Percentiles rank a stretch among this genome's conserved stretches.
phyloP scores from a whole-genome alignment of 2,113 vertebrate genomes.

The Atlantisia rogersi region DNA sequence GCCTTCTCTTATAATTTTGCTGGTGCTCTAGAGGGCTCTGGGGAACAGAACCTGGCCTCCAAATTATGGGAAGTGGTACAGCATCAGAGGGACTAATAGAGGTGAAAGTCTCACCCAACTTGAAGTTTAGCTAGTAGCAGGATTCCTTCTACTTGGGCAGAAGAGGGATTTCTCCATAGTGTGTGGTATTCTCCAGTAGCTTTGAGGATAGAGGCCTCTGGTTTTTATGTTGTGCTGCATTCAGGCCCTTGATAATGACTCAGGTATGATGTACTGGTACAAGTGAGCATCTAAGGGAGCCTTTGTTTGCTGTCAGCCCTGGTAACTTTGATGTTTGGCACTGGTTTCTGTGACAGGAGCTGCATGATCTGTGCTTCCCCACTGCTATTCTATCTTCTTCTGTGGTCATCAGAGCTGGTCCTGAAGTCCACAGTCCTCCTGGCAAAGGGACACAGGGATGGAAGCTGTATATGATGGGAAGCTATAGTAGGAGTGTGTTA shows the following conservation, averaged over 20 bases:
- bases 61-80: background rate
- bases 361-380: rapidly evolving
- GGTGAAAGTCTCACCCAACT: background rate
- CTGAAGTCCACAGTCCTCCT: background rate
- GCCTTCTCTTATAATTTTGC: background rate
- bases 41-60: background rate
- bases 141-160: background rate
- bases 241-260: background rate
- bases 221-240: background rate
- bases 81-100: background rate
- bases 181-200: background rate
- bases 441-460: background rate
- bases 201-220: background rate
- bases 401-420: background rate
- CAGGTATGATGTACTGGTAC: background rate
- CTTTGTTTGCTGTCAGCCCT: background rate
- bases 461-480: background rate
- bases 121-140: background rate
- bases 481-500: background rate
- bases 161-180: background rate
- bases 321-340: background rate
- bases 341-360: background rate
- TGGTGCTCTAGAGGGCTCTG: background rate
- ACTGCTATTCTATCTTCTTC: background rate
- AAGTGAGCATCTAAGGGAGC: background rate